Percentiles rank a stretch among this genome's conserved stretches.
Evolutionary conservation across 2,797 vertebrate species (phyloP).

Genomic region (Lemur catta): DNA sequence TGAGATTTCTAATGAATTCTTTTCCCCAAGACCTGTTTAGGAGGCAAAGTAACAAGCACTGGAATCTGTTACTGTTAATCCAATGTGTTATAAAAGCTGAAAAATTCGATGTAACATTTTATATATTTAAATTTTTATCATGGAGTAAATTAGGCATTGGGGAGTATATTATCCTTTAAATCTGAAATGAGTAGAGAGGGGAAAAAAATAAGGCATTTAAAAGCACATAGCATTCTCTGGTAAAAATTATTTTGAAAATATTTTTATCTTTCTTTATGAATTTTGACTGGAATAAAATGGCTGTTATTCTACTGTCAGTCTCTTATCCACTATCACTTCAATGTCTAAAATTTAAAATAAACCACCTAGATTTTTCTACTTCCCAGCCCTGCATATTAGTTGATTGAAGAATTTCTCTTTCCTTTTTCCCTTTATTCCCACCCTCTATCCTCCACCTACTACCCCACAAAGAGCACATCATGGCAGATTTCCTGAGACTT

Average conservation of each 20-base stretch:
- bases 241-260: background rate
- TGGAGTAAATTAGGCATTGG: background rate
- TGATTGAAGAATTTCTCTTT: background rate
- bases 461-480: background rate
- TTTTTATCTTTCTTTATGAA: background rate
- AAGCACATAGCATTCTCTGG: background rate
- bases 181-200: background rate
- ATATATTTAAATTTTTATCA: background rate
- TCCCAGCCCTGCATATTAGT: background rate
- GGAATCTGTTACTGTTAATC: constrained; percentile 43
- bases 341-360: background rate
- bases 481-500: background rate
- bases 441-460: background rate
- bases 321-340: background rate
- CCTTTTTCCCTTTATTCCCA: background rate
- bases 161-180: background rate
- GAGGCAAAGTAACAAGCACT: constrained; percentile 27
- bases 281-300: background rate
- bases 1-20: constrained; percentile 27
- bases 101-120: background rate
- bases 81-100: constrained; percentile 26
- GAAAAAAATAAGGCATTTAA: background rate
- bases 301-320: background rate
- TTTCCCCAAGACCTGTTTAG: background rate
- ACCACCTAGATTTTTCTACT: background rate